Conservation (phyloP, 2,113 vertebrate genomes). For the Narcine bancroftii region DNA sequence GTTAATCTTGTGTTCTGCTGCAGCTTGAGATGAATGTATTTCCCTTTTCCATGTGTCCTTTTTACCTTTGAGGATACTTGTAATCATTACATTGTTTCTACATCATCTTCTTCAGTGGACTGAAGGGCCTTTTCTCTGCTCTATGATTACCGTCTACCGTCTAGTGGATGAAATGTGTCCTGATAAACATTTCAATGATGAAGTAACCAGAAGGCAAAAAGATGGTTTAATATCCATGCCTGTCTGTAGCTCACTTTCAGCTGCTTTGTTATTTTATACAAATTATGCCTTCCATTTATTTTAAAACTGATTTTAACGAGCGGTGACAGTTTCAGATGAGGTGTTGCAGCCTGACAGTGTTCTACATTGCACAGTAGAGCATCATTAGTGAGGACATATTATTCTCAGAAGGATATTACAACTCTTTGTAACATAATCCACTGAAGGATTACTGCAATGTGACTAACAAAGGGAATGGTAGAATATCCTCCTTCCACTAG, state of each 20-base stretch:
- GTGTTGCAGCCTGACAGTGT: neutral
- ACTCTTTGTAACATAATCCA: constrained; percentile 25
- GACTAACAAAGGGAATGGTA: neutral
- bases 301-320: neutral
- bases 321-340: constrained; percentile 1
- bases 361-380: neutral
- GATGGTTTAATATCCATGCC: neutral
- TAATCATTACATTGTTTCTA: too few relatives aligned
- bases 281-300: constrained; percentile 4
- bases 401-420: constrained; percentile 32
- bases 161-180: neutral
- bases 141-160: too few relatives aligned
- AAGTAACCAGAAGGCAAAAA: neutral
- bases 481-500: neutral
- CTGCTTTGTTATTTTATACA: neutral
- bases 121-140: too few relatives aligned
- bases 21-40: too few relatives aligned
- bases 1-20: too few relatives aligned
- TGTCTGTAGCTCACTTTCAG: neutral
- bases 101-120: too few relatives aligned
- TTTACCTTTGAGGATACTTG: too few relatives aligned
- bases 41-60: too few relatives aligned
- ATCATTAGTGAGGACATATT: neutral
- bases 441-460: neutral
- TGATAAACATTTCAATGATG: neutral